Conservation (phyloP, 2,888 invertebrate species). For the Troglohyphantes excavatus region DNA sequence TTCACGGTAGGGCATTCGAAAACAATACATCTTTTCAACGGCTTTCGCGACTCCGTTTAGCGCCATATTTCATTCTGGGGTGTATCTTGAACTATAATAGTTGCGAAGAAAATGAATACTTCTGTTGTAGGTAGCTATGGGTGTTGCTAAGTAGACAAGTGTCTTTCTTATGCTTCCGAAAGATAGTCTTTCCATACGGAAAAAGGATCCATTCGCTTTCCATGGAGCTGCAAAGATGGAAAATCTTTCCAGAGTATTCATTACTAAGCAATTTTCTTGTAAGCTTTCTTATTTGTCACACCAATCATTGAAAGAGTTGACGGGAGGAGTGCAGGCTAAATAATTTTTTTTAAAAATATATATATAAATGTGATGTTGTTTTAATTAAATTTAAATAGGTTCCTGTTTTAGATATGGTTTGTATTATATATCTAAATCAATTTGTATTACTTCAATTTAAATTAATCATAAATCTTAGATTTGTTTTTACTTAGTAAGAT, state of each 20-base stretch:
- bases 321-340: neutral
- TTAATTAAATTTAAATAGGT: no score
- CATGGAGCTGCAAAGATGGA: slow-evolving; percentile 42
- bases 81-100: slow-evolving; percentile 54
- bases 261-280: slow-evolving; percentile 68
- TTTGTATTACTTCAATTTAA: no score
- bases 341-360: no score
- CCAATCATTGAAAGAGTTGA: neutral
- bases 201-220: slow-evolving; percentile 23
- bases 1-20: slow-evolving; percentile 14
- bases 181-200: slow-evolving; percentile 39
- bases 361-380: no score
- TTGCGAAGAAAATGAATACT: slow-evolving; percentile 63
- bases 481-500: no score
- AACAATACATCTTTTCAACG: slow-evolving; percentile 75
- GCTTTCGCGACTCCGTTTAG: slow-evolving; percentile 63
- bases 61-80: slow-evolving; percentile 63
- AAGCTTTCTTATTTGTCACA: slow-evolving; percentile 48
- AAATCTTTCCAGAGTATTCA: slow-evolving; percentile 57
- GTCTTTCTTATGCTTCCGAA: slow-evolving; percentile 43
- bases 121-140: slow-evolving; percentile 55
- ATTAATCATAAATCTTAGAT: no score
- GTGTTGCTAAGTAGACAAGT: slow-evolving; percentile 62
- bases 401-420: no score
- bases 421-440: no score